Evolutionary conservation across 2,113 vertebrate genomes (phyloP).

Genomic region (Mystacornis crossleyi): DNA sequence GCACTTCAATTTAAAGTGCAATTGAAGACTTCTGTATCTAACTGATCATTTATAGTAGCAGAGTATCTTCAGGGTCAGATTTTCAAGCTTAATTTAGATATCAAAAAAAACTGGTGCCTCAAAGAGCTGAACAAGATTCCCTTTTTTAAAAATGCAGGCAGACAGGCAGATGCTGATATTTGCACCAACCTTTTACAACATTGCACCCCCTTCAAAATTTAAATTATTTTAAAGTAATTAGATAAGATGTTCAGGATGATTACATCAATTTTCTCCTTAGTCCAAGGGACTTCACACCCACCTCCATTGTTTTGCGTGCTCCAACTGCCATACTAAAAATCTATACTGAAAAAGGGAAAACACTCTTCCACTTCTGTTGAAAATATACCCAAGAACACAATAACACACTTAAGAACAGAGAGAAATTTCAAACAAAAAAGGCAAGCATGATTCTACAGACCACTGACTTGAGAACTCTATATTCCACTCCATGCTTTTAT

Average conservation of each 20-base stretch:
- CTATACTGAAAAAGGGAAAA: not conserved
- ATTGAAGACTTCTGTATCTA: not conserved
- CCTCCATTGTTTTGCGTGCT: not conserved
- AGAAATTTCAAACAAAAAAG: not conserved
- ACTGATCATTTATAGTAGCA: not conserved
- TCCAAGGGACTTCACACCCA: not conserved
- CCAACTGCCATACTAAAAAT: not conserved
- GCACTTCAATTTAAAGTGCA: not conserved
- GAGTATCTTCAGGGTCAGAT: not conserved
- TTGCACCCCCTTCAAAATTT: not conserved
- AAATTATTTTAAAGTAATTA: not conserved
- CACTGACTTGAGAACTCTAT: not conserved
- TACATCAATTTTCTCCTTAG: not conserved
- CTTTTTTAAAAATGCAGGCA: not conserved
- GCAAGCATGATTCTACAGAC: not conserved
- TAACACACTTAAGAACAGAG: not conserved
- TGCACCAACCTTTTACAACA: not conserved
- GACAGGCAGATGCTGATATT: not conserved
- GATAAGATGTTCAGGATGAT: not conserved
- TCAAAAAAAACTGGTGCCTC: not conserved
- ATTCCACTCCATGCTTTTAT: not conserved
- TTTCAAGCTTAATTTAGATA: not conserved
- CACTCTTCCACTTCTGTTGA: not conserved
- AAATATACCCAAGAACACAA: not conserved
- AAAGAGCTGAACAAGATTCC: not conserved